phyloP scores from a whole-genome alignment of 2,888 invertebrate genomes.

The Aporophyla lueneburgensis region DNA sequence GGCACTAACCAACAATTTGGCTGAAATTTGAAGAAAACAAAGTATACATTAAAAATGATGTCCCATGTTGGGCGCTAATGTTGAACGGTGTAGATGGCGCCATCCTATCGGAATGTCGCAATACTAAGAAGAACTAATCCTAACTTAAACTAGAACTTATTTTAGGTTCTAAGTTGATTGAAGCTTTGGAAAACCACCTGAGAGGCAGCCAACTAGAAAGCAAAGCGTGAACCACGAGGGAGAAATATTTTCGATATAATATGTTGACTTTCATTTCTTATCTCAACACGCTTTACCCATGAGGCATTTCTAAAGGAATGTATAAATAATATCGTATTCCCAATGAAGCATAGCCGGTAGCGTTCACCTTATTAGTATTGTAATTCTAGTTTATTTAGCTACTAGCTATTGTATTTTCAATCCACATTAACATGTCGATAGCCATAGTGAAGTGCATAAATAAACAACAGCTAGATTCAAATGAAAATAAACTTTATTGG shows the following conservation, averaged over 20 bases:
- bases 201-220: background rate
- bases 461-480: background rate
- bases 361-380: constrained; percentile 32
- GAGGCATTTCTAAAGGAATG: constrained; percentile 20
- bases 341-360: constrained; percentile 6
- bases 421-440: constrained; percentile 24
- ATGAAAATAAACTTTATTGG: constrained; percentile 3
- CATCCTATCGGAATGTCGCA: background rate
- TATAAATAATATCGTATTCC: constrained; percentile 29
- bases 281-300: constrained; percentile 3
- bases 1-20: constrained; percentile 87
- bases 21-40: constrained; percentile 70
- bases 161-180: background rate
- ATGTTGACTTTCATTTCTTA: constrained; percentile 13
- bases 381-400: constrained; percentile 44
- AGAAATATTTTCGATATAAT: background rate
- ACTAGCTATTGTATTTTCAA: constrained; percentile 39
- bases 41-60: background rate
- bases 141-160: no score
- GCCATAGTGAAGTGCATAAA: constrained; percentile 14
- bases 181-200: background rate
- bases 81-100: background rate
- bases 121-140: background rate
- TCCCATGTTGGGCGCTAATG: constrained; percentile 33
- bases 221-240: background rate